Base-by-base conservation (phyloP, 30 jellyfish, hydroid and myxozoan genomes). In the Cassiopea andromeda region DNA sequence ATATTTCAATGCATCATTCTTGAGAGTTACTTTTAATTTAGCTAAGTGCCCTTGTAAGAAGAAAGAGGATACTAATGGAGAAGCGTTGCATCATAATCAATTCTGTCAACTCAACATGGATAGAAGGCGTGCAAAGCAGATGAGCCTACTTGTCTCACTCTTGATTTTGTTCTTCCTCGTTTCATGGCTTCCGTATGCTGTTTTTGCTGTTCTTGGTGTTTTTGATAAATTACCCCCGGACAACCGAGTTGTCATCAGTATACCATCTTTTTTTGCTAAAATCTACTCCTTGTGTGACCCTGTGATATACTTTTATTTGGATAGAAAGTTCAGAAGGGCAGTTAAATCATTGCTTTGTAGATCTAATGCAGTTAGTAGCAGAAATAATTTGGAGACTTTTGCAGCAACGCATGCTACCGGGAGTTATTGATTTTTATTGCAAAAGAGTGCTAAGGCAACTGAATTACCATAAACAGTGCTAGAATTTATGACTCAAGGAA, bases 171-270 rank as follows among this genome's bases (percentile, higher is more conserved):
- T 85, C 59, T 87, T 87, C 61, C 48, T 73, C 49, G 0, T 47
- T 64, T 7, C 94, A 10, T 87, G 94, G 94, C 85, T 77, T 38
- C 94, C 94, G 43, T 87, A 87, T 48, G 94, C 94, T 8, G 46
- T 75, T 27, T 85, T 87, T 50, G 70, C 83, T 5, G 57, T 69
- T 19, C 10, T 87, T 47, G 89, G 80, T 17, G 16, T 87, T 27
- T 59, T 50, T 16, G 49, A 27, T 58, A 57, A 72, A 49, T 19
- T 48, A 9, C 60, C 70, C 4, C 85, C 15, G 27, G 48, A 48
- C 45, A 71, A 46, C 92, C 80, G 90, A 14, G 8, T 57, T 1
- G 70, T 76, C 7, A 47, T 48, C 49, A 69, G 80, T 78, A 4
- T 77, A 46, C 94, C 94, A 1, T 49, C 90, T 1, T 57, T 66